phyloP scores from a whole-genome alignment of 2,888 invertebrate genomes.

The Ypsolopha scabrella region DNA sequence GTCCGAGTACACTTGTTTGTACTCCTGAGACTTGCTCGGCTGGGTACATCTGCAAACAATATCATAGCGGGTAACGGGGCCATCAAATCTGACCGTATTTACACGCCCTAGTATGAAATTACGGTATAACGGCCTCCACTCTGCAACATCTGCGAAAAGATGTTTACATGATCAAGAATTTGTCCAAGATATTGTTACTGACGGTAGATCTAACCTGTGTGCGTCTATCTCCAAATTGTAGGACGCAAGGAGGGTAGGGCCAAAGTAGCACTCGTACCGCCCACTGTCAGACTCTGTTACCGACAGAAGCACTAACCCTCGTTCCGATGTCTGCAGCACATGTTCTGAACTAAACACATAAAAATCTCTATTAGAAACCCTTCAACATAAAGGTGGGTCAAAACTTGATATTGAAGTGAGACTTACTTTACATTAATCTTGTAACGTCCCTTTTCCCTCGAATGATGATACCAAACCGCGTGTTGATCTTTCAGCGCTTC shows the following conservation, averaged over 20 bases:
- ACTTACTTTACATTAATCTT: slow-evolving; percentile 69
- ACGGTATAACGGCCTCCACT: too few relatives aligned
- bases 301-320: slow-evolving; percentile 70
- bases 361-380: slow-evolving; percentile 1
- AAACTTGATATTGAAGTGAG: not conserved
- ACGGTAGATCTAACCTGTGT: slow-evolving; percentile 41
- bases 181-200: too few relatives aligned
- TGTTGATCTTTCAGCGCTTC: slow-evolving; percentile 57
- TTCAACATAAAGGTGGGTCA: not conserved
- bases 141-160: too few relatives aligned
- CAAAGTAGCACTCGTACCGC: slow-evolving; percentile 71
- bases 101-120: too few relatives aligned
- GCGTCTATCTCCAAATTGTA: slow-evolving; percentile 73
- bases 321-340: slow-evolving; percentile 70
- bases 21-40: slow-evolving; percentile 69
- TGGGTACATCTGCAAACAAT: slow-evolving; percentile 59
- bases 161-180: too few relatives aligned
- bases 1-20: slow-evolving; percentile 75
- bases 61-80: too few relatives aligned
- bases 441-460: slow-evolving; percentile 65
- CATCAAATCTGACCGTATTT: too few relatives aligned
- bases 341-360: slow-evolving; percentile 59
- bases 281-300: slow-evolving; percentile 72
- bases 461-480: slow-evolving; percentile 66
- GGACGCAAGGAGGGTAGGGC: slow-evolving; percentile 65